Percentiles rank a stretch among this genome's conserved stretches.
Conservation (phyloP, 2,113 vertebrate genomes). For the Copsychus sechellarum region DNA sequence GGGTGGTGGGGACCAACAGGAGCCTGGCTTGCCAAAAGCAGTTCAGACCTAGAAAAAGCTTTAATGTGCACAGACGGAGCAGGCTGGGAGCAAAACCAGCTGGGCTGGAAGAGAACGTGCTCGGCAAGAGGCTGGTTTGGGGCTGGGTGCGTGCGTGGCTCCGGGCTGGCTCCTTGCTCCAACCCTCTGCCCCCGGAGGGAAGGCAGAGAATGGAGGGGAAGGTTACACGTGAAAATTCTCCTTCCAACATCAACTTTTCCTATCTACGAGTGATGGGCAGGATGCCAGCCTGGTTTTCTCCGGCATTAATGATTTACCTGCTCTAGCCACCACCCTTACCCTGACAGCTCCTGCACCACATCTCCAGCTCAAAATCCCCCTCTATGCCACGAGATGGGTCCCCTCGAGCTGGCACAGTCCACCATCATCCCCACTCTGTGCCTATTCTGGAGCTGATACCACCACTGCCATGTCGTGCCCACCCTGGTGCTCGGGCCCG, state of each 20-base stretch:
- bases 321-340: not conserved
- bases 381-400: accelerated
- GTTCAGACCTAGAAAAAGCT: conserved; percentile 52
- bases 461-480: not conserved
- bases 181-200: not conserved
- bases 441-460: not conserved
- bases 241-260: not conserved
- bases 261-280: not conserved
- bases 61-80: conserved; percentile 60
- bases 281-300: conserved; percentile 19
- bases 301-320: conserved; percentile 30
- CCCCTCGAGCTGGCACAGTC: not conserved
- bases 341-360: not conserved
- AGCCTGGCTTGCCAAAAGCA: conserved; percentile 61
- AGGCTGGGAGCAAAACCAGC: conserved; percentile 65
- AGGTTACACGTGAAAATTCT: not conserved
- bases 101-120: conserved; percentile 48
- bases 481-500: not conserved
- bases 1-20: conserved; percentile 20
- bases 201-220: not conserved
- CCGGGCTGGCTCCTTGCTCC: not conserved
- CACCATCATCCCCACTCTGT: no score
- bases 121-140: conserved; percentile 14
- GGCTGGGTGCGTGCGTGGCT: not conserved
- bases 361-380: not conserved